Base-by-base conservation (phyloP, 1,140 invertebrate genomes). In the Pissodes strobi region DNA sequence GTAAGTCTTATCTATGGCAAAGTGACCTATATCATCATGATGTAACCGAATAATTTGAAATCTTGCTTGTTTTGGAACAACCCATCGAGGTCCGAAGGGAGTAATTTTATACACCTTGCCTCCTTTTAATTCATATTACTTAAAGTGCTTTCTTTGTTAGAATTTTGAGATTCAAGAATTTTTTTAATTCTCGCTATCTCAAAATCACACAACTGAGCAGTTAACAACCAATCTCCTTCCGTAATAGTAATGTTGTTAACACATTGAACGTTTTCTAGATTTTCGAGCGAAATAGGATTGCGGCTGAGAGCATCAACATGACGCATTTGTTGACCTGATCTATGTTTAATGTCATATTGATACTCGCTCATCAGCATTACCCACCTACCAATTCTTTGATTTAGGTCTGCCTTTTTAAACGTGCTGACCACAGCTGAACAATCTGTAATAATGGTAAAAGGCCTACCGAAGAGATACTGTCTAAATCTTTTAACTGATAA, bases 11-110 rank as follows among this genome's bases (percentile, higher is more conserved):
- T 70, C n/a, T n/a, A n/a, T n/a, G n/a, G n/a, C n/a, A n/a, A n/a
- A n/a, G n/a, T n/a, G n/a, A n/a, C n/a, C n/a, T 69, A 69, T 66
- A 8, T 78, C 76, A 27, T 78, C 71, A 49, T 78, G 75, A 48
- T 67, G 70, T n/a, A 68, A 58, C 23, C 69, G 58, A 0, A 74
- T 45, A 2, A 77, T 64, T 46, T 76, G 68, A 65, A 67, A 74
- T 9, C 74, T 43, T 0, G 55, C 67, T 9, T 55, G 34, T 53
- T 53, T 48, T 10, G 73, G 74, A 10, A 75, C 72, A 8, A 72
- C 23, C 69, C 70, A 74, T 62, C 62, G 69, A 18, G 64, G 30
- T 15, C 72, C 67, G n/a, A 48, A 18, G 12, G 59, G 45, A 3
- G 71, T 72, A 30, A 49, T 66, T 27, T 69, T 41, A 43, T 67